phyloP scores from a whole-genome alignment of 1,140 invertebrate species.

The Drosophila grimshawi region DNA sequence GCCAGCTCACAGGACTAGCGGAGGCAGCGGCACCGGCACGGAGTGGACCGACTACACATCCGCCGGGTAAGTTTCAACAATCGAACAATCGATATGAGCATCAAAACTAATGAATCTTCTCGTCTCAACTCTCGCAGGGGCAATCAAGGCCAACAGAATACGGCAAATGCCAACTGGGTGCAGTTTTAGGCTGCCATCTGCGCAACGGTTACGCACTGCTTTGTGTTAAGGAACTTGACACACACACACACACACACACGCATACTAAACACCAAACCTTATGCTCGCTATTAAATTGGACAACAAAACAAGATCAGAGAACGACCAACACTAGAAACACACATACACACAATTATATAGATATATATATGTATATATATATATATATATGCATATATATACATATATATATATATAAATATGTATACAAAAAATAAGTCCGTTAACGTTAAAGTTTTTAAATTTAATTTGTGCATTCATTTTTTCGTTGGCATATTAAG shows the following conservation, averaged over 20 bases:
- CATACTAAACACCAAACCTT: constrained; percentile 6
- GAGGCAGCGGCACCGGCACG: constrained; percentile 85
- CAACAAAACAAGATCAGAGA: constrained; percentile 14
- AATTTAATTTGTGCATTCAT: constrained; percentile 58
- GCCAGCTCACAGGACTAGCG: constrained; percentile 88
- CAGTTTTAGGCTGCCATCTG: constrained; percentile 87
- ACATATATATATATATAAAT: background rate
- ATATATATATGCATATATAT: background rate
- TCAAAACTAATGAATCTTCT: background rate
- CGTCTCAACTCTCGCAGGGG: constrained; percentile 63
- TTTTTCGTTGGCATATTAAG: constrained; percentile 29
- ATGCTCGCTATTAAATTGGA: constrained; percentile 33
- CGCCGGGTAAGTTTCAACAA: constrained; percentile 85
- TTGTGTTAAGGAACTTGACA: constrained; percentile 42
- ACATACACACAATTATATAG: constrained; percentile 1
- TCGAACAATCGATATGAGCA: background rate
- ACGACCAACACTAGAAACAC: constrained; percentile 15
- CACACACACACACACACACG: constrained; percentile 14
- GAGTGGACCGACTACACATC: constrained; percentile 93
- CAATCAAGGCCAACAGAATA: constrained; percentile 84
- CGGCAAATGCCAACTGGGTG: constrained; percentile 89
- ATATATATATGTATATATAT: constrained; percentile 3
- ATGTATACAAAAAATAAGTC: constrained; percentile 41
- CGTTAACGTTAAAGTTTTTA: constrained; percentile 67
- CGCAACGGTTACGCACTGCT: constrained; percentile 41